Evolutionary conservation across 2,113 vertebrate species (phyloP).

Genomic region (Motacilla alba): DNA sequence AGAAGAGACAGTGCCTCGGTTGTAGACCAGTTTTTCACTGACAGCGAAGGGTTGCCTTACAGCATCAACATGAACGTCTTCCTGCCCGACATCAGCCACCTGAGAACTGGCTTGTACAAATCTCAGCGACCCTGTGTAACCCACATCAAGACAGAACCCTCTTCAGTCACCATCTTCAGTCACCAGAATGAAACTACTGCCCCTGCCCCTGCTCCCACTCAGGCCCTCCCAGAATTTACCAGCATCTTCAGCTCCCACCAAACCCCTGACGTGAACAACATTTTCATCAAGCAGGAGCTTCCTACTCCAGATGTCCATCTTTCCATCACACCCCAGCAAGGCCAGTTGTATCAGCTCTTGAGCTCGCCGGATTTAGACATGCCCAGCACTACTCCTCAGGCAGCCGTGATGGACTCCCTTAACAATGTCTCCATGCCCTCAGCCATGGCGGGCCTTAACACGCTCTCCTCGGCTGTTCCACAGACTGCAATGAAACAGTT

Average conservation of each 20-base stretch:
- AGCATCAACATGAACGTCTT: constrained; percentile 96
- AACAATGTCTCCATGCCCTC: constrained; percentile 75
- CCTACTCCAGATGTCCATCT: constrained; percentile 82
- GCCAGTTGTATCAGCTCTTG: constrained; percentile 90
- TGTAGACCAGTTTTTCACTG: constrained; percentile 89
- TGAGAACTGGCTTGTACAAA: constrained; percentile 89
- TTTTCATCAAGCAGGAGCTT: constrained; percentile 93
- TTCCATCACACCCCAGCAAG: constrained; percentile 81
- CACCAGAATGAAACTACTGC: constrained; percentile 80
- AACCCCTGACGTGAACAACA: constrained; percentile 77
- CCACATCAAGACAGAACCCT: constrained; percentile 90
- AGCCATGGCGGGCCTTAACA: constrained; percentile 78
- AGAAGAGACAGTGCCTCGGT: constrained; percentile 83
- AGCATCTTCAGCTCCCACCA: constrained; percentile 83
- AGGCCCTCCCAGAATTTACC: constrained; percentile 84
- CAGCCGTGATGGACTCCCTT: constrained; percentile 80
- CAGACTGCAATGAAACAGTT: constrained; percentile 81
- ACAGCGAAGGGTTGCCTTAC: constrained; percentile 86
- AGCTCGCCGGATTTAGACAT: constrained; percentile 90
- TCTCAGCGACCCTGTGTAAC: constrained; percentile 79
- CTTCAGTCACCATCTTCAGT: constrained; percentile 74
- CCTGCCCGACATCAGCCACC: constrained; percentile 87
- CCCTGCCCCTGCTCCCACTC: constrained; percentile 59
- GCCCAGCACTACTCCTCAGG: constrained; percentile 75
- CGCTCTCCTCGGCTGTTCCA: constrained; percentile 73